Evolutionary conservation across 2,113 vertebrate species (phyloP), one percentile per base, ranked within the genome.

Genomic region (Excalfactoria chinensis): DNA sequence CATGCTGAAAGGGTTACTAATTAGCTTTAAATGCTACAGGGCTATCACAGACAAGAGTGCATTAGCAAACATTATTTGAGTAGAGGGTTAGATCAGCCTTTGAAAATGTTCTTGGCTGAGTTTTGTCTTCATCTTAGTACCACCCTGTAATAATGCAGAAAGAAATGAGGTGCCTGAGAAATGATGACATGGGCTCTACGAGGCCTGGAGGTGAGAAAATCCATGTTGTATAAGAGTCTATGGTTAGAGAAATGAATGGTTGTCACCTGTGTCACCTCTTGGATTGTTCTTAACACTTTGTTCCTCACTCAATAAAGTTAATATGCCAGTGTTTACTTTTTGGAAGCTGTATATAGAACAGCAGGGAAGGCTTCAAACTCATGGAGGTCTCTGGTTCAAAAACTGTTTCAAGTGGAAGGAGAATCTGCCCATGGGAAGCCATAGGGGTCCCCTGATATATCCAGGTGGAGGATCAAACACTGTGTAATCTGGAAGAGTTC

Each of bases 21-120:
- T 63, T 43, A 91, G 32, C 37, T 20, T 10, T 32, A 73, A 84
- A 51, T 84, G 1, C 46, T 62, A 74, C 44, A 69, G 4, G 5
- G 2, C 19, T 82, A 15, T 75, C 58, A 69, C 28, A 72, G 88
- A 44, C 6, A 13, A 63, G 51, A 75, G 13, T 23, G 5, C 22
- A 71, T 84, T 53, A 82, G 26, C 40, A 89, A 37, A 83, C 15
- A 55, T 49, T 62, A 73, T 88, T 86, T 88, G 41, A 71, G 14
- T 13, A 63, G 19, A 37, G 10, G 22, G 5, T 8, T 71, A 86
- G 80, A 49, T 2, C 12, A 74, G 37, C 17, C 28, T 86, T 91
- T 58, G 32, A 49, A 93, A 77, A 55, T 34, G 7, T 56, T 4
- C 18, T 75, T 83, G 55, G 3, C 16, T 35, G 64, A 41, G 32